Conservation (phyloP, 2,888 invertebrate genomes). For the Drosophila fulvimacula region DNA sequence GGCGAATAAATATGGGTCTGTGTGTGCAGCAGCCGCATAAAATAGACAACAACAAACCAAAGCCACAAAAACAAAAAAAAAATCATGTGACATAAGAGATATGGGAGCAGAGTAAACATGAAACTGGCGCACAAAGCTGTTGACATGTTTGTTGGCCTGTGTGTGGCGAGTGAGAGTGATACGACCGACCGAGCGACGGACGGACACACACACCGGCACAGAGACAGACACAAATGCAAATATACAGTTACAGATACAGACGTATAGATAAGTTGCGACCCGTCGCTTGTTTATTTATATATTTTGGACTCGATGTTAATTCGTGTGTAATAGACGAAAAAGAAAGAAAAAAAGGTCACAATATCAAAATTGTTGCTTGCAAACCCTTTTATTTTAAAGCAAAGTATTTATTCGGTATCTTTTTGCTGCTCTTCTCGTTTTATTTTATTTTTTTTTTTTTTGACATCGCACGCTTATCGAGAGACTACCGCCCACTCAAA, state of each 20-base stretch:
- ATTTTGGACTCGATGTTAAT: constrained; percentile 65
- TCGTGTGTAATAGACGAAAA: constrained; percentile 79
- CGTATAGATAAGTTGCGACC: constrained; percentile 42
- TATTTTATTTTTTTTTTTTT: too few relatives aligned
- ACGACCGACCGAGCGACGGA: constrained; percentile 19
- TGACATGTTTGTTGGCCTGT: constrained; percentile 57
- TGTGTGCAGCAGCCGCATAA: constrained; percentile 60
- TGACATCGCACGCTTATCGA: constrained; percentile 65
- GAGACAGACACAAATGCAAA: constrained; percentile 18
- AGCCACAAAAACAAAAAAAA: constrained; percentile 30
- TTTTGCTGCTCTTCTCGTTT: constrained; percentile 5
- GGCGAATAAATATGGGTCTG: constrained; percentile 65
- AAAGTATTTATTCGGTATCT: constrained; percentile 10
- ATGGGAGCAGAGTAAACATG: constrained; percentile 36
- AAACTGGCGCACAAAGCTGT: constrained; percentile 67
- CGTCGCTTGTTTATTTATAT: constrained; percentile 53
- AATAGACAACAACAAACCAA: constrained; percentile 40
- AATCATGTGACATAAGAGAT: constrained; percentile 38
- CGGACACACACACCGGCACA: neutral
- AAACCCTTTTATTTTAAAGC: constrained; percentile 28
- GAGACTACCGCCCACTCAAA: constrained; percentile 27
- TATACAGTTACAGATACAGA: constrained; percentile 38
- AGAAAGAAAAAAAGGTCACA: constrained; percentile 16
- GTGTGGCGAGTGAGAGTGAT: constrained; percentile 32
- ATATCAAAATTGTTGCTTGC: constrained; percentile 19